These are phyloP conservation scores for Picus viridis DNA, from an alignment of 2,797 vertebrate species.

Conservation along the genomic window DNA sequence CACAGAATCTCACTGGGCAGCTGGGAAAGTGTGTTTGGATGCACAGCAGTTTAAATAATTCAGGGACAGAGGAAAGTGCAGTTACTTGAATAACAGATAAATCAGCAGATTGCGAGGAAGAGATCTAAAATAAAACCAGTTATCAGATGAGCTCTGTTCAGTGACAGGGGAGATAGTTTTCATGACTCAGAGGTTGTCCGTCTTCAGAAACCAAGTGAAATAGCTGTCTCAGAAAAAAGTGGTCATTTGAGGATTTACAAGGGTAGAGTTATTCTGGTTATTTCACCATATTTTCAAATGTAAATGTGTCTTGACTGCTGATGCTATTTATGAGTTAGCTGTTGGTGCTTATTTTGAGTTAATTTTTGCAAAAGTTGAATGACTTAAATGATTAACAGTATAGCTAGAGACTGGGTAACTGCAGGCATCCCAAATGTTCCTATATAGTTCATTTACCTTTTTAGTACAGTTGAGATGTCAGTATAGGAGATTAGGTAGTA, in stretches of 20 bases:
- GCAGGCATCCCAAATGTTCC: not conserved
- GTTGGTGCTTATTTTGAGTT: constrained; percentile 26
- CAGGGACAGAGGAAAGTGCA: constrained; percentile 8
- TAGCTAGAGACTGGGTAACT: not conserved
- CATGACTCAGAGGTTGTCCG: not conserved
- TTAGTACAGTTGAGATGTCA: not conserved
- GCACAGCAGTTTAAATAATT: constrained; percentile 52
- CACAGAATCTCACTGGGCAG: not conserved
- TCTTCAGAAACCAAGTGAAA: constrained; percentile 23
- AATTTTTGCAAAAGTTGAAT: not conserved
- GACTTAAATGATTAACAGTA: not conserved
- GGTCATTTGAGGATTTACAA: not conserved
- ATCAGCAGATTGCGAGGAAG: constrained; percentile 6
- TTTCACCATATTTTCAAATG: not conserved
- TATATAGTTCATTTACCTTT: not conserved
- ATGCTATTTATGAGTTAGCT: constrained; percentile 26
- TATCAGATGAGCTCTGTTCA: constrained; percentile 4
- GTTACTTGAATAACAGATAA: constrained; percentile 50
- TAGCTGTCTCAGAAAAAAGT: not conserved
- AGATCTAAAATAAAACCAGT: constrained; percentile 26
- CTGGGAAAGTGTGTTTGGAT: constrained; percentile 7
- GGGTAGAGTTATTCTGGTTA: not conserved
- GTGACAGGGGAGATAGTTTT: not conserved
- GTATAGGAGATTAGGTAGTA: not conserved
- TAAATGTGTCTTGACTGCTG: not conserved